phyloP scores from a whole-genome alignment of 1,140 invertebrate species.

The Tribolium madens region DNA sequence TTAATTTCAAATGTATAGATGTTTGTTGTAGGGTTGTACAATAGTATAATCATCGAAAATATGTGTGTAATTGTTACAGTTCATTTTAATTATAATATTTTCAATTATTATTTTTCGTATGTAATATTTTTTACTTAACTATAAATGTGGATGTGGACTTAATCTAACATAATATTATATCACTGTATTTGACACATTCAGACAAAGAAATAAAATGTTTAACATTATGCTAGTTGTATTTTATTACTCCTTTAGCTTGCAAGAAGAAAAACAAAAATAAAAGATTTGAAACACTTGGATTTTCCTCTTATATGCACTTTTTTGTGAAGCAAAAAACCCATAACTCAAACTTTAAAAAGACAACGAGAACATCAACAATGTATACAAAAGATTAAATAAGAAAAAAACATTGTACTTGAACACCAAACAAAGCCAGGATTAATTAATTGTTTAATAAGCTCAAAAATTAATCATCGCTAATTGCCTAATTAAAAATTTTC shows the following conservation, averaged over 20 bases:
- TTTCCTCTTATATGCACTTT: too few species aligned
- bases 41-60: constrained; percentile 53
- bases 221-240: constrained; percentile 1
- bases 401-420: too few species aligned
- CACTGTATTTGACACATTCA: constrained; percentile 60
- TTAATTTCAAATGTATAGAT: constrained; percentile 58
- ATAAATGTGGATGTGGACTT: constrained; percentile 56
- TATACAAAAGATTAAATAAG: too few species aligned
- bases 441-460: too few species aligned
- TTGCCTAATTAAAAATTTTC: too few species aligned
- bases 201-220: constrained; percentile 47
- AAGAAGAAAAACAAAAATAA: too few species aligned
- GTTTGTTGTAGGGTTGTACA: constrained; percentile 61
- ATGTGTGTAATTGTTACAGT: constrained; percentile 49
- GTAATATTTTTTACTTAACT: constrained; percentile 58
- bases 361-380: too few species aligned
- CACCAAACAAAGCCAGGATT: too few species aligned
- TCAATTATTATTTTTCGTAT: constrained; percentile 46
- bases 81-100: constrained; percentile 41
- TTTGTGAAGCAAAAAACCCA: too few species aligned
- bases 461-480: too few species aligned
- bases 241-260: not conserved
- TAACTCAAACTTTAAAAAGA: too few species aligned
- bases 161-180: constrained; percentile 56
- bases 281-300: too few species aligned